These are phyloP conservation scores for Epinotia demarniana DNA, from an alignment of 2,888 invertebrate genomes.

Conservation along the genomic window DNA sequence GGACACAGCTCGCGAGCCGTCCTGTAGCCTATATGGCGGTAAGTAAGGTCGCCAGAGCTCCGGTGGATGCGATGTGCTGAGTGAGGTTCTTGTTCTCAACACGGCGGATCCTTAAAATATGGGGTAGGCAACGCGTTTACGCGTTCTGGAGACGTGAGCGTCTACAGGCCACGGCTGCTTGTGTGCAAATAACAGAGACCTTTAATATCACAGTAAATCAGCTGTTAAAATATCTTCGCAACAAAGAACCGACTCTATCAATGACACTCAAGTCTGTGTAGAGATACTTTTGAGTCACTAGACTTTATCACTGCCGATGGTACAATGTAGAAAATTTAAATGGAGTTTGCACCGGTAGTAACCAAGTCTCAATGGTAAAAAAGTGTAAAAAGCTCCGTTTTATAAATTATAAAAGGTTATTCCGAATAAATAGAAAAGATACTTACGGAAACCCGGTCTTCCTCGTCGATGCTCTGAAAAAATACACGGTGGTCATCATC, in stretches of 20 bases:
- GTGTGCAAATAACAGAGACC: too few relatives aligned
- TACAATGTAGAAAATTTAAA: background rate
- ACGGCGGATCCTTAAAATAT: too few relatives aligned
- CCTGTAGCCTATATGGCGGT: too few relatives aligned
- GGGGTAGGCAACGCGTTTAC: too few relatives aligned
- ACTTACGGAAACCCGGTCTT: constrained; percentile 91
- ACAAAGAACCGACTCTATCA: background rate
- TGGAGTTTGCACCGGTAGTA: background rate
- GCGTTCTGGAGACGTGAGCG: too few relatives aligned
- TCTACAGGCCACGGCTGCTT: too few relatives aligned
- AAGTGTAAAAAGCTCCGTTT: background rate
- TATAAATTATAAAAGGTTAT: background rate
- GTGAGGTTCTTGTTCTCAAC: too few relatives aligned
- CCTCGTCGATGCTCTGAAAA: constrained; percentile 89
- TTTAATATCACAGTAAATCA: background rate
- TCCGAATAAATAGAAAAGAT: constrained; percentile 46
- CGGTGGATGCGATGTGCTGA: too few relatives aligned
- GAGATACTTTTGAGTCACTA: background rate
- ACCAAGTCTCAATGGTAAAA: background rate
- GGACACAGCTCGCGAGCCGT: too few relatives aligned
- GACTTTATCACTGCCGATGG: background rate
- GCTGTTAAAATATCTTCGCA: background rate
- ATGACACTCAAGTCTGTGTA: background rate
- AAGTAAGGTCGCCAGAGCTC: too few relatives aligned
- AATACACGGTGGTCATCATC: too few relatives aligned